A percentile compares a stretch with the other conserved stretches of the same genome.
These are phyloP conservation scores for Pseudomyrmex sp. DNA, from an alignment of 1,140 invertebrate genomes.

Conservation along the genomic window DNA sequence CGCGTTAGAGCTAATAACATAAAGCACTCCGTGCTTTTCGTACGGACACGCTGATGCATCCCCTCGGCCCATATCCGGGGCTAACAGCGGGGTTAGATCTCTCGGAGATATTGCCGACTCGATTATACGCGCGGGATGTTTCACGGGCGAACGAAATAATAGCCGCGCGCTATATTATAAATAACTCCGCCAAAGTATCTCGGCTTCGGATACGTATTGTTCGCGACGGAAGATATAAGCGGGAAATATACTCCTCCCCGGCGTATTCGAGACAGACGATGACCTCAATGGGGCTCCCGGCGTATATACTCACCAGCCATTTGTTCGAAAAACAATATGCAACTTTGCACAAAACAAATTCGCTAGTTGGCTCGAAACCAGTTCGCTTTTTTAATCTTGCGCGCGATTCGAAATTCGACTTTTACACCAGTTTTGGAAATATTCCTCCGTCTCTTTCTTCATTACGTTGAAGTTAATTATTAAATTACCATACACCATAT, in stretches of 20 bases:
- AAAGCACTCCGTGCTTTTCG: conserved; percentile 59
- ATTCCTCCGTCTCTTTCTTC: neutral
- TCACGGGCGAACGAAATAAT: conserved; percentile 45
- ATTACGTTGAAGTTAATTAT: neutral
- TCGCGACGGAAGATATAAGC: conserved; percentile 18
- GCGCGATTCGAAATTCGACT: neutral
- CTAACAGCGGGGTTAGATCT: conserved; percentile 53
- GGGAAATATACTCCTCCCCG: neutral
- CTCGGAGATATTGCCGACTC: conserved; percentile 53
- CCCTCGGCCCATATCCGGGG: conserved; percentile 32
- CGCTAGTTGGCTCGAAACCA: too few species aligned
- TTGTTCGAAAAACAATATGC: neutral
- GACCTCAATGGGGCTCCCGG: neutral
- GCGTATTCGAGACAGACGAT: neutral
- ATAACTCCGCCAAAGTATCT: conserved; percentile 50
- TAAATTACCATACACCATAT: neutral
- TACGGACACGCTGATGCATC: conserved; percentile 51
- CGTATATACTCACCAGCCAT: neutral
- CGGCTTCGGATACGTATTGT: conserved; percentile 38
- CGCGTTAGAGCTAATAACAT: conserved; percentile 62
- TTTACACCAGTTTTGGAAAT: neutral
- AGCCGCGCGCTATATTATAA: conserved; percentile 42
- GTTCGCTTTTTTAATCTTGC: neutral
- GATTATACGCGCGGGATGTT: conserved; percentile 58
- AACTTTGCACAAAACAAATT: too few species aligned